Evolutionary conservation across 1,140 invertebrate species (phyloP), one percentile per base, ranked within the genome.

Genomic region (Leptopilina boulardi): DNA sequence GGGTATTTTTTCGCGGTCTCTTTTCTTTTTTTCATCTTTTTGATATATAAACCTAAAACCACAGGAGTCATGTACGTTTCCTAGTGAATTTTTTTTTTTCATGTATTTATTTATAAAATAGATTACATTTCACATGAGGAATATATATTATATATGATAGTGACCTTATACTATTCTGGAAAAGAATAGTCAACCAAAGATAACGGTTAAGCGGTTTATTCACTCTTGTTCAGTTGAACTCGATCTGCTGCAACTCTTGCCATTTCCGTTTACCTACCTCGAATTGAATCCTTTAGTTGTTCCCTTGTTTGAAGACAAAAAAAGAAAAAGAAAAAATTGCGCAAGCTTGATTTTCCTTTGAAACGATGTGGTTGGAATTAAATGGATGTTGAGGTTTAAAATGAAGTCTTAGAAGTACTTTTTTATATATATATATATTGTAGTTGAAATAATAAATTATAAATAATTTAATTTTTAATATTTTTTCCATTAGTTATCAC

Each of bases 151-250:
- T 51, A n/a, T n/a, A n/a, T 44, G 15, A n/a, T 44, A 23, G 18
- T 18, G 59, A 30, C 10, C 26, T 66, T n/a, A 38, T 38, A 66
- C 59, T 26, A 30, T 23, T 66, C 26, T 30, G 26, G 23, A 66
- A 30, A 34, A 66, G 59, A 66, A 66, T 66, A 66, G 59, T 66
- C 59, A 66, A 66, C 59, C 59, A 4, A 30, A 23, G 15, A 66
- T 66, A 66, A 66, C 59, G 59, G 59, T 66, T 66, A 66, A 66
- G 59, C 59, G 26, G 59, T 66, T 66, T 30, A 66, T 30, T 66
- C 59, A 66, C 59, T 66, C 59, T 66, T 66, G 56, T 34, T 34
- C 30, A 34, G 30, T 30, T 66, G 59, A 66, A 66, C 59, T 66
- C 59, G 59, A 66, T 66, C 26, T 30, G 9, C 59, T 66, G 23